Base-by-base conservation (phyloP, 2,797 vertebrate species). In the Hypotaenidia okinawae region DNA sequence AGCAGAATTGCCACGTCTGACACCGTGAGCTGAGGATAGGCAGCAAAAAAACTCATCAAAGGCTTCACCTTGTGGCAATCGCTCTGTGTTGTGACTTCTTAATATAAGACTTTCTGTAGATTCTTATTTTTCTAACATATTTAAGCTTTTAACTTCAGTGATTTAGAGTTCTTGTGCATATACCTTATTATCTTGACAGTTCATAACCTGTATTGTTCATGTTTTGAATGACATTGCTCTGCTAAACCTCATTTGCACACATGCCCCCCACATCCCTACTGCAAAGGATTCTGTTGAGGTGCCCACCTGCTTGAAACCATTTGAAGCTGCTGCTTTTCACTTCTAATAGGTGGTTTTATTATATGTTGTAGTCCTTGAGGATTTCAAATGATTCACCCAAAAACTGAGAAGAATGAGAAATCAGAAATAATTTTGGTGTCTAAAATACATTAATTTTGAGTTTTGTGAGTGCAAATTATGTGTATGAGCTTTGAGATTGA, bases 191-290 rank as follows among this genome's bases (percentile, higher is more conserved):
- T 49, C 28, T 63, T 55, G 49, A 45, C 43, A 59, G 10, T 64
- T 85, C 23, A 41, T 79, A 47, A 64, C 30, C 18, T 15, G 5
- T 62, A 30, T 24, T 74, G 25, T 61, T 57, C 7, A 6, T 66
- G 21, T 41, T 87, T 73, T 66, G 6, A n/a, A 9, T 58, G 41
- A 41, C 43, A 54, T 47, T 47, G 15, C 15, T 66, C 21, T 82
- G 72, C 35, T 81, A 66, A 69, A 55, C 6, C 15, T 58, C 6
- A 18, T 51, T 87, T 39, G 11, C 41, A 16, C 0, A 0, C 10
- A 25, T 1, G 1, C 2, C 2, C 4, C 43, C 30, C 30, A 19
- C 32, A 13, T 2, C 5, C 7, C 16, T 28, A 9, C 28, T 63
- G 15, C 22, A 74, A 93, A 76, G 47, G 43, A 43, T 67, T 79